These are phyloP conservation scores for Muntiacus reevesi DNA, from an alignment of 2,113 vertebrate species.

Conservation along the genomic window DNA sequence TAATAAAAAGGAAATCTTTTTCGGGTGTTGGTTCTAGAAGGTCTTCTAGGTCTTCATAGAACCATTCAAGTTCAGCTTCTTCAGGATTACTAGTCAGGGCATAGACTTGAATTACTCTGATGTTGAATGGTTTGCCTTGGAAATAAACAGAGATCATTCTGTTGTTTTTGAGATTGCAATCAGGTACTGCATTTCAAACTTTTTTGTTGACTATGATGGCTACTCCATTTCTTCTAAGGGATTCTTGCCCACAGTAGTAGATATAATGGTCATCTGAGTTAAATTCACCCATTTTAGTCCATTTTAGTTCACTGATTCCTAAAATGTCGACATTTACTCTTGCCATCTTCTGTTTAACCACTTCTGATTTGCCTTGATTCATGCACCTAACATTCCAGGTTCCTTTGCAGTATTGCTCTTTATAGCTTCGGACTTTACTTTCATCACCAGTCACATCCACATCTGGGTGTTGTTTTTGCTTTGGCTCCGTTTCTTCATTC, in stretches of 20 bases:
- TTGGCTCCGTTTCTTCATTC: background rate
- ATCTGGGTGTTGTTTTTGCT: background rate
- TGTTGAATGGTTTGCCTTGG: background rate
- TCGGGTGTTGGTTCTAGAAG: background rate
- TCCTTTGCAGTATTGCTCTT: background rate
- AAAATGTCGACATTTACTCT: background rate
- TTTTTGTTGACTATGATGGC: background rate
- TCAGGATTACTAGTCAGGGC: background rate
- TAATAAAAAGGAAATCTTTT: background rate
- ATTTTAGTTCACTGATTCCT: background rate
- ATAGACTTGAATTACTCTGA: background rate
- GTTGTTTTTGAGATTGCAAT: background rate
- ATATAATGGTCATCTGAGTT: background rate
- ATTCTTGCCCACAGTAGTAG: background rate
- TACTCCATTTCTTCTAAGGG: background rate
- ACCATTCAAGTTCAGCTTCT: rapidly evolving
- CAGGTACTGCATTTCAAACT: background rate
- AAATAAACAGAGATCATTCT: background rate
- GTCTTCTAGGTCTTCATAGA: background rate
- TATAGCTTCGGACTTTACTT: background rate
- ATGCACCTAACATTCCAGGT: background rate
- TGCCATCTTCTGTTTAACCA: background rate
- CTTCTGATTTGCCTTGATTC: background rate
- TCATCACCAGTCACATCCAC: background rate
- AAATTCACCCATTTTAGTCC: background rate